Evolutionary conservation across 2,888 invertebrate genomes (phyloP).

Genomic region (Lasioglossum malachurum): DNA sequence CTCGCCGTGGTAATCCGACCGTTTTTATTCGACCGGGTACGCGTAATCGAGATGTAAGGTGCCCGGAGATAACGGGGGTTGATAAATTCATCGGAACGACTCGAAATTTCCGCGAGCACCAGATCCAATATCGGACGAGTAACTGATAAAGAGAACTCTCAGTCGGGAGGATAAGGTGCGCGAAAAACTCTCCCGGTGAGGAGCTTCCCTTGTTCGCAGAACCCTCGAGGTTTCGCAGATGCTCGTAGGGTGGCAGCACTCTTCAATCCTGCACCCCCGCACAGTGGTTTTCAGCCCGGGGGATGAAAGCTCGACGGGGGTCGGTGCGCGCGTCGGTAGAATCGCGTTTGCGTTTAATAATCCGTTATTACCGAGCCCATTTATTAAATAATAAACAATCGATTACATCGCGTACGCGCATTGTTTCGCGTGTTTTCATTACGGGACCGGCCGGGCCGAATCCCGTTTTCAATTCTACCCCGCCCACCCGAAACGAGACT

Average conservation of each 20-base stretch:
- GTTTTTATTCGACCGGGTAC: background rate
- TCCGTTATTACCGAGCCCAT: background rate
- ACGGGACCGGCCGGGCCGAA: background rate
- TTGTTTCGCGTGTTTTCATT: constrained; percentile 18
- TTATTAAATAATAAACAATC: constrained; percentile 15
- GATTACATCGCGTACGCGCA: background rate
- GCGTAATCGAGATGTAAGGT: background rate
- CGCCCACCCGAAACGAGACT: constrained; percentile 14
- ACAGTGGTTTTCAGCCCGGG: background rate
- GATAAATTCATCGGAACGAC: constrained; percentile 43
- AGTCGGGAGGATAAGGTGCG: constrained; percentile 61
- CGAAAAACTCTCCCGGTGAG: constrained; percentile 59
- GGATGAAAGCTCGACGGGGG: background rate
- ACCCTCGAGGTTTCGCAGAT: constrained; percentile 71
- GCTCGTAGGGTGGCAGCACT: constrained; percentile 81
- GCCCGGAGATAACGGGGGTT: constrained; percentile 25
- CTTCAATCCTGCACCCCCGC: constrained; percentile 60
- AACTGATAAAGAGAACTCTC: constrained; percentile 32
- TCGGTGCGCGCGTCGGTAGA: background rate
- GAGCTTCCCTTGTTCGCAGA: constrained; percentile 63
- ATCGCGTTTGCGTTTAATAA: constrained; percentile 10
- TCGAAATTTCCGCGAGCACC: background rate
- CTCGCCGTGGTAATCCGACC: background rate
- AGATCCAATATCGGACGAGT: constrained; percentile 54
- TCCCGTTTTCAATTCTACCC: constrained; percentile 16